Base-by-base conservation (phyloP, 2,888 invertebrate genomes). In the Euclidia mi region DNA sequence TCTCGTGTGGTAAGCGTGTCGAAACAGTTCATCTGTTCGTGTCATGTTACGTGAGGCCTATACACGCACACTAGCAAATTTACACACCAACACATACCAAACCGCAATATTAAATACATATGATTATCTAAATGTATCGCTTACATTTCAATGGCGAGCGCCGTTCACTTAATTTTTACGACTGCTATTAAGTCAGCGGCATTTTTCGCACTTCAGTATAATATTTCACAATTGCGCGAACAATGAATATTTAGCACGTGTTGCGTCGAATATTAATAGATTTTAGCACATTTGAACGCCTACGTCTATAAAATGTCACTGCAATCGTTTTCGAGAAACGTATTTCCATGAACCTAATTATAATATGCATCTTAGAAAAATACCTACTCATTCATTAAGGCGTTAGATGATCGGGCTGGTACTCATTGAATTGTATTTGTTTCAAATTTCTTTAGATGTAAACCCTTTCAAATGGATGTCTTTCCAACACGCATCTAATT, bases 151-250 rank as follows among this genome's bases (percentile, higher is more conserved):
- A 11, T n/a, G 17, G 37, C 15, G 14, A 14, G 17, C n/a, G 32
- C 2, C 18, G 12, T 7, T 20, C 31, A 32, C 29, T 18, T 34
- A 32, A 32, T 32, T 32, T 25, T 32, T n/a, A 34, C 34, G 14
- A 34, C 32, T 11, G 11, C 34, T 7, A 40, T 25, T 11, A 25
- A 32, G 9, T 11, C 4, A 18, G 40, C 25, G 10, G 15, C 32
- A 29, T 15, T 15, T 48, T 20, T 56, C 49, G 20, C 35, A 42
- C 50, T n/a, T 35, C 12, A 32, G 35, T 34, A 12, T 40, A 9
- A 35, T 31, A 41, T 63, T 67, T 55, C 45, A 20, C 31, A 66
- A 55, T 15, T n/a, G n/a, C n/a, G n/a, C 11, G 42, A 1, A 28
- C 17, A 25, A 35, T 50, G 31, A 29, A 29, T 52, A 40, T 35